Base-by-base conservation (phyloP, 2,888 invertebrate species). In the Conus canariensis region DNA sequence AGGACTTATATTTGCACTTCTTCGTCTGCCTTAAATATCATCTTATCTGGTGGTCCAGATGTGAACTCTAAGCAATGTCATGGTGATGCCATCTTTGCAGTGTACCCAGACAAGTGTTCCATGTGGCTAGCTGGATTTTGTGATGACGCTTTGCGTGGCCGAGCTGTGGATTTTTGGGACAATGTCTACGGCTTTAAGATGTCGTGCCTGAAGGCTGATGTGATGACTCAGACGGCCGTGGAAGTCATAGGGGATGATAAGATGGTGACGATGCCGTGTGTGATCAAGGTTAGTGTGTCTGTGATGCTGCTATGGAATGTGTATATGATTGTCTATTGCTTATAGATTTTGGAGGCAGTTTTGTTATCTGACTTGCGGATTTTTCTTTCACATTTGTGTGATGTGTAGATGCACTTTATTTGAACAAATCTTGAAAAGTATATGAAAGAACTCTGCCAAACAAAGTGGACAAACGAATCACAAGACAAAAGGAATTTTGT, bases 181-280 rank as follows among this genome's bases (percentile, higher is more conserved):
- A 97, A 99, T 96, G 99, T 99, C 0, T 99, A 99, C 94, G 99
- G 98, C 0, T 98, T 98, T 94, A 98, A 98, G 96, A 99, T 99
- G 99, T 98, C 97, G 91, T 98, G 98, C 93, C 98, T 99, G 98
- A 98, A 98, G 95, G 97, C 97, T 0, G 98, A 98, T 95, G 98
- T 98, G 0, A 97, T 98, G 0, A 97, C 97, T 94, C 99, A 99
- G 95, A 98, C 98, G 0, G 97, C 97, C 25, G 97, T 98, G 80
- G 97, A 97, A 93, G 96, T 97, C 45, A 97, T 98, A 93, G 97
- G 97, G 0, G 97, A 97, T 0, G 97, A 97, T 70, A 96, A 97
- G 93, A 97, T 98, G 89, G 96, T 98, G 64, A 98, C 98, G 0
- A 97, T 97, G 85, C 96, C 98, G 0, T 97, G 97, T 95, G 95